Conservation (phyloP, 1,140 invertebrate genomes). For the Pomacea maculata region DNA sequence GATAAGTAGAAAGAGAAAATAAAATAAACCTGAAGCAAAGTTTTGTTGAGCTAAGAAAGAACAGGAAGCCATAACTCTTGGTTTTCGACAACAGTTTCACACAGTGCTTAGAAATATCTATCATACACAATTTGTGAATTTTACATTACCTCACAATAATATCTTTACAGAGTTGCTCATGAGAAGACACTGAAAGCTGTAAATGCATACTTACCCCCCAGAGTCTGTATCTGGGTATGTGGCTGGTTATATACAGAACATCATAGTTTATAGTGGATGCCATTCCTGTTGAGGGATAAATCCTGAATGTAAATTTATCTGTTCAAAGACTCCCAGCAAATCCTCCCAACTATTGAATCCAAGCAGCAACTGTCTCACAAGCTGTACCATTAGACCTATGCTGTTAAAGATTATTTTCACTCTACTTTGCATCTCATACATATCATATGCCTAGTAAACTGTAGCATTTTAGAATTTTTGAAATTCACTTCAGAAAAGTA, state of each 20-base stretch:
- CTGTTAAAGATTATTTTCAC: not conserved
- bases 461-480: not conserved
- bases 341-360: not conserved
- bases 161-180: too few relatives aligned
- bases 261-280: constrained; percentile 26
- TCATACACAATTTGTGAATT: not conserved
- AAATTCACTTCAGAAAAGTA: too few relatives aligned
- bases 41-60: not conserved
- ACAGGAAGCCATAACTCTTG: not conserved
- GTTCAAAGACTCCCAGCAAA: not conserved
- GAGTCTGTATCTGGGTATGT: constrained; percentile 34
- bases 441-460: not conserved
- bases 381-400: not conserved
- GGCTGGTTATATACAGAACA: constrained; percentile 38
- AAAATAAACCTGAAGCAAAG: not conserved
- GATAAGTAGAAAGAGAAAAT: not conserved
- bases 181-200: not conserved
- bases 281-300: constrained; percentile 28
- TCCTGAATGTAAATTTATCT: not conserved
- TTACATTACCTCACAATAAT: not conserved
- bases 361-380: not conserved
- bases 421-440: not conserved
- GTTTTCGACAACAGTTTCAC: not conserved
- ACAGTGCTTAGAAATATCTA: not conserved
- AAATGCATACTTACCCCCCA: constrained; percentile 41